A percentile compares a stretch with the other conserved stretches of the same genome.
Evolutionary conservation across 2,888 invertebrate genomes (phyloP).

Genomic region (Sisyra nigra): DNA sequence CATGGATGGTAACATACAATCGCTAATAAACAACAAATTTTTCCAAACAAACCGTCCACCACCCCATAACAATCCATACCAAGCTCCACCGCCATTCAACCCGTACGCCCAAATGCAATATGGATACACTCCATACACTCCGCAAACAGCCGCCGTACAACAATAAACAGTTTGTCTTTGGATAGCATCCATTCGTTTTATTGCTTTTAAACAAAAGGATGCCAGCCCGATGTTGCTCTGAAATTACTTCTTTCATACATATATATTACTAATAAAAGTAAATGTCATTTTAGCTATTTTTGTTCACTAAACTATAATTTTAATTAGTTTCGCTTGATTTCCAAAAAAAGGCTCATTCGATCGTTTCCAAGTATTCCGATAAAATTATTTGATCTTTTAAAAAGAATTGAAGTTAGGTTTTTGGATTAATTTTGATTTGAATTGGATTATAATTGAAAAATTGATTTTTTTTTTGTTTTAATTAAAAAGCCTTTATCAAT

Average conservation of each 20-base stretch:
- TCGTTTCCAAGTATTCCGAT: background rate
- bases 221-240: background rate
- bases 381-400: background rate
- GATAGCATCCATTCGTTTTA: background rate
- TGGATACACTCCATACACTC: conserved; percentile 40
- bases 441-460: no score
- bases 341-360: background rate
- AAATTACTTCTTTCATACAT: conserved; percentile 1
- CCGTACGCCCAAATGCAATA: conserved; percentile 54
- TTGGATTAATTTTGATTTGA: background rate
- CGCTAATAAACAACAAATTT: conserved; percentile 51
- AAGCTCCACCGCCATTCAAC: conserved; percentile 40
- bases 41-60: conserved; percentile 48
- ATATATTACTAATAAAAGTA: no score
- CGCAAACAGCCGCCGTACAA: conserved; percentile 46
- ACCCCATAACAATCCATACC: conserved; percentile 36
- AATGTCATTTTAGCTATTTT: no score
- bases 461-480: no score
- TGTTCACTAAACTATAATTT: no score
- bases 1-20: conserved; percentile 27
- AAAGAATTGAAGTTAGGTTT: background rate
- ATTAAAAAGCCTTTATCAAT: background rate
- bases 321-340: no score
- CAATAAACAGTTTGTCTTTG: conserved; percentile 34
- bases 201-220: background rate